Conservation (phyloP, 2,113 vertebrate species). For the Eidolon helvum region DNA sequence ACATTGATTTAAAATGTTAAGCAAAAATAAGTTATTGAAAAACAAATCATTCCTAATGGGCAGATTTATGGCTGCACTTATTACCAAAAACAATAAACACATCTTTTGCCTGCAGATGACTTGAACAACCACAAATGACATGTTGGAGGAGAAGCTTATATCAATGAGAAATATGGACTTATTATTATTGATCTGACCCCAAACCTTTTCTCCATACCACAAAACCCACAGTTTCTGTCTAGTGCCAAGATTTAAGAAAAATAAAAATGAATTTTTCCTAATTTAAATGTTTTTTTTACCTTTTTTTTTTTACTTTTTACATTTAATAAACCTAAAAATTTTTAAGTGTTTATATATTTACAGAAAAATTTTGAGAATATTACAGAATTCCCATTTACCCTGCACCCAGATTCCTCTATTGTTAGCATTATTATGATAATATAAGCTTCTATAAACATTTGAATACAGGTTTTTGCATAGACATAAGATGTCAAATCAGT, state of each 20-base stretch:
- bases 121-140: background rate
- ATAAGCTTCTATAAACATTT: background rate
- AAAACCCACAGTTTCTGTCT: background rate
- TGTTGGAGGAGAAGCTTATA: background rate
- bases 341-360: background rate
- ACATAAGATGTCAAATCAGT: background rate
- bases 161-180: background rate
- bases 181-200: background rate
- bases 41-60: background rate
- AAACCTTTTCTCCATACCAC: background rate
- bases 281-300: background rate
- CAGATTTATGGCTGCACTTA: background rate
- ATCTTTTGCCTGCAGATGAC: background rate
- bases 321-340: background rate
- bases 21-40: background rate
- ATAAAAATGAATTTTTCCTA: background rate
- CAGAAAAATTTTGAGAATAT: background rate
- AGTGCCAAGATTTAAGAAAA: background rate
- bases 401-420: background rate
- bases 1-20: background rate
- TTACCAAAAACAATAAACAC: conserved; percentile 2
- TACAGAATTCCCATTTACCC: background rate
- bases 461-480: background rate
- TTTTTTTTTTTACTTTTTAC: background rate
- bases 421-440: background rate